Percentiles rank a stretch among this genome's conserved stretches.
These are phyloP conservation scores for Salarias fasciatus DNA, from an alignment of 2,797 vertebrate genomes.

Conservation along the genomic window DNA sequence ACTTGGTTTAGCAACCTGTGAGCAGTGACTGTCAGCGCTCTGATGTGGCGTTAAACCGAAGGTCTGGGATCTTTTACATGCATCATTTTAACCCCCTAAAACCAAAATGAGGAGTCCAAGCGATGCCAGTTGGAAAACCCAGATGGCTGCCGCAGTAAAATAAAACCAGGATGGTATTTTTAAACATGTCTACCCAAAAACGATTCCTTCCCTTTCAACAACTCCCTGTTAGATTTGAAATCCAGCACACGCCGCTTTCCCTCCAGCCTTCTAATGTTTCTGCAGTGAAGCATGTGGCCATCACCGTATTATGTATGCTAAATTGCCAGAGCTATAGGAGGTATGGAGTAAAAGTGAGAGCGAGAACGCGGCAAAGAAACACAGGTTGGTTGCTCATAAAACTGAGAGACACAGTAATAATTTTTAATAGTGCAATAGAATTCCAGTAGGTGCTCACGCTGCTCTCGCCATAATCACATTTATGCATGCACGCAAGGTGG, in stretches of 20 bases:
- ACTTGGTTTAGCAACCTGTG: slow-evolving; percentile 51
- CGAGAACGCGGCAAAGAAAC: slow-evolving; percentile 47
- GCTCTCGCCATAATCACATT: slow-evolving; percentile 64
- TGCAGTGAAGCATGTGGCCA: slow-evolving; percentile 61
- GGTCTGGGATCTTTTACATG: slow-evolving; percentile 52
- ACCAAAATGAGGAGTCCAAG: slow-evolving; percentile 26
- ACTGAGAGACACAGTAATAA: slow-evolving; percentile 56
- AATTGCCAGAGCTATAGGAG: slow-evolving; percentile 66
- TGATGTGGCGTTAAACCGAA: slow-evolving; percentile 46
- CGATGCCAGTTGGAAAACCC: slow-evolving; percentile 26
- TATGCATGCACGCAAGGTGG: slow-evolving; percentile 47
- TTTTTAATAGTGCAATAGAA: slow-evolving; percentile 65
- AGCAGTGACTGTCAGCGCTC: slow-evolving; percentile 44
- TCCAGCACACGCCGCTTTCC: slow-evolving; percentile 50
- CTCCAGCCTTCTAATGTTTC: slow-evolving; percentile 57
- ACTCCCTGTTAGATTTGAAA: slow-evolving; percentile 52
- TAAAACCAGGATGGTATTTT: slow-evolving; percentile 49
- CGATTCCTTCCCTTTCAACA: slow-evolving; percentile 56
- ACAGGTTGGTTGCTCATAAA: slow-evolving; percentile 67
- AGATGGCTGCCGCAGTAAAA: slow-evolving; percentile 32
- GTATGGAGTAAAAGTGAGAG: slow-evolving; percentile 42
- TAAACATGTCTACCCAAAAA: slow-evolving; percentile 47
- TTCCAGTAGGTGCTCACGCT: slow-evolving; percentile 60
- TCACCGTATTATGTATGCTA: slow-evolving; percentile 60
- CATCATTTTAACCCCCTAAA: slow-evolving; percentile 57